These are phyloP conservation scores for Orthosia gracilis DNA, from an alignment of 2,888 invertebrate genomes.

Conservation along the genomic window DNA sequence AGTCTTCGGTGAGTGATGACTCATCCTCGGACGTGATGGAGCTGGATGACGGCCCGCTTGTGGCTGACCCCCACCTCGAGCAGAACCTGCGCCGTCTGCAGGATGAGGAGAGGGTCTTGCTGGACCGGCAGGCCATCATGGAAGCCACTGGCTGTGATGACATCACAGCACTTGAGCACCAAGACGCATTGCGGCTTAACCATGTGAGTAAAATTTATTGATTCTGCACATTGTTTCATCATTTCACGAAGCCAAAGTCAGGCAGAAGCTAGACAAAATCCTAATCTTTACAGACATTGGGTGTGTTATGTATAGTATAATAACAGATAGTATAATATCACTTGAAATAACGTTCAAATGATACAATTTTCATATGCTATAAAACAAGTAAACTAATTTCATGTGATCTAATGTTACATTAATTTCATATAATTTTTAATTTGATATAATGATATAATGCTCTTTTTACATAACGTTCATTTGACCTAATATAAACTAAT, in stretches of 20 bases:
- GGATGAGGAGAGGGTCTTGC: slow-evolving; percentile 94
- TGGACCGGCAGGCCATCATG: slow-evolving; percentile 94
- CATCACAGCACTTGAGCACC: slow-evolving; percentile 83
- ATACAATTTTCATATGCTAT: no score
- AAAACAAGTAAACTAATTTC: no score
- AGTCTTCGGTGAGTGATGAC: slow-evolving; percentile 96
- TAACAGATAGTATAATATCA: no score
- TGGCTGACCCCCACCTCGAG: slow-evolving; percentile 88
- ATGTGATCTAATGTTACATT: no score
- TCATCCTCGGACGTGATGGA: slow-evolving; percentile 98
- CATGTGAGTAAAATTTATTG: slow-evolving; percentile 72
- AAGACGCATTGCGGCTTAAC: slow-evolving; percentile 84
- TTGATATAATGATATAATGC: no score
- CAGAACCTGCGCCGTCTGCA: slow-evolving; percentile 87
- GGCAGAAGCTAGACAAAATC: background rate
- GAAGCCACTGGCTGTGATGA: slow-evolving; percentile 87
- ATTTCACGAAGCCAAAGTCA: background rate
- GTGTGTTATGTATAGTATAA: no score
- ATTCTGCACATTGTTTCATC: no score
- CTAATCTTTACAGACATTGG: background rate
- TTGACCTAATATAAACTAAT: no score
- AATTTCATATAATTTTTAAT: no score
- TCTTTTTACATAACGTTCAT: no score
- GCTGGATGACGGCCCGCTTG: slow-evolving; percentile 96
- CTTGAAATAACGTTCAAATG: no score